Percentiles rank a stretch among this genome's conserved stretches.
Evolutionary conservation across 2,888 invertebrate species (phyloP).

Genomic region (Oscheius onirici): DNA sequence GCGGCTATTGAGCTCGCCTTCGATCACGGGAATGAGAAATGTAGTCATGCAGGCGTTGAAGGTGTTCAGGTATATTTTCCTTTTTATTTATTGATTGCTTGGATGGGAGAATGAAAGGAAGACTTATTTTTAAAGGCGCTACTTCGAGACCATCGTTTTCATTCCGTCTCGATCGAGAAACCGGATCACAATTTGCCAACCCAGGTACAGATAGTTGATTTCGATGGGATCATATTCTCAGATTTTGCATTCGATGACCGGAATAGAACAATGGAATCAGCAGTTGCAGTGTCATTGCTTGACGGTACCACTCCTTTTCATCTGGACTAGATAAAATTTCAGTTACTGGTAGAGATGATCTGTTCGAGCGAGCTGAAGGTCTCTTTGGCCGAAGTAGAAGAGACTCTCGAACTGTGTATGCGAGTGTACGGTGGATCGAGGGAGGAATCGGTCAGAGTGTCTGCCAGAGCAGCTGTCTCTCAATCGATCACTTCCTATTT

Average conservation of each 20-base stretch:
- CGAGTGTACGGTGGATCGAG: conserved; percentile 52
- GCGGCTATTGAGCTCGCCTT: conserved; percentile 86
- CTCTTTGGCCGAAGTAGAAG: conserved; percentile 56
- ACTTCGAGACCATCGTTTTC: conserved; percentile 57
- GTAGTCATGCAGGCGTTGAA: conserved; percentile 84
- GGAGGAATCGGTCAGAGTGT: conserved; percentile 60
- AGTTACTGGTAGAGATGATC: conserved; percentile 66
- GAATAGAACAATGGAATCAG: conserved; percentile 62
- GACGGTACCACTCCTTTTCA: conserved; percentile 46
- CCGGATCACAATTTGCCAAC: conserved; percentile 45
- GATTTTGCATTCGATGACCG: conserved; percentile 53
- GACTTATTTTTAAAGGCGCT: conserved; percentile 40
- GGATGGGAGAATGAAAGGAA: neutral
- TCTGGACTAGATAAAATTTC: conserved; percentile 18
- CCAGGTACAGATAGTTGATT: conserved; percentile 25
- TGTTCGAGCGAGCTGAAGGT: conserved; percentile 60
- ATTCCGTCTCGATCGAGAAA: conserved; percentile 47
- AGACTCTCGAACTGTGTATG: conserved; percentile 61
- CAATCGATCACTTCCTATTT: conserved; percentile 66
- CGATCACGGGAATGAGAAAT: conserved; percentile 86
- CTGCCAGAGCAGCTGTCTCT: conserved; percentile 66
- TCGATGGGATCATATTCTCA: conserved; percentile 71
- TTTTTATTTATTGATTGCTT: neutral
- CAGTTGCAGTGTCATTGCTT: conserved; percentile 64
- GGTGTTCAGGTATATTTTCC: conserved; percentile 92